Evolutionary conservation across 2,113 vertebrate genomes (phyloP).

Genomic region (Mellivora capensis): DNA sequence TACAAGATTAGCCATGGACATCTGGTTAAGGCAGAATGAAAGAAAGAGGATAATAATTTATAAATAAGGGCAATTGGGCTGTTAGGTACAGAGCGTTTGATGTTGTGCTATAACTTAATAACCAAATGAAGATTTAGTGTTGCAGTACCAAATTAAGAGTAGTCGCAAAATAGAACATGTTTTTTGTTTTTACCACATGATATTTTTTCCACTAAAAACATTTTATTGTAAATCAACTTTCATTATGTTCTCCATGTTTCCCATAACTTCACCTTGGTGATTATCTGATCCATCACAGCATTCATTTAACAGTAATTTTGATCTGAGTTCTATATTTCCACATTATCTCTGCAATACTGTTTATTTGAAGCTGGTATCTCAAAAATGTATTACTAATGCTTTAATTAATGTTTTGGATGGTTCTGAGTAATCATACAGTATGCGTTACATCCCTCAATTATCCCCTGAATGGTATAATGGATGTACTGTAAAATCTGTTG

Average conservation of each 20-base stretch:
- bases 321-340: slow-evolving; percentile 63
- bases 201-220: neutral
- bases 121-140: neutral
- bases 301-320: slow-evolving; percentile 70
- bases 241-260: slow-evolving; percentile 5
- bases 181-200: neutral
- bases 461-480: slow-evolving; percentile 61
- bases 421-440: slow-evolving; percentile 67
- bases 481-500: slow-evolving; percentile 64
- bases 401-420: slow-evolving; percentile 71
- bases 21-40: neutral
- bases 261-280: neutral
- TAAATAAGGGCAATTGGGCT: neutral
- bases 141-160: neutral
- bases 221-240: neutral
- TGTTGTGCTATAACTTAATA: neutral
- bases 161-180: neutral
- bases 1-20: neutral
- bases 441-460: slow-evolving; percentile 56
- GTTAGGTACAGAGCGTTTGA: neutral
- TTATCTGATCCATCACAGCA: neutral
- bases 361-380: slow-evolving; percentile 59
- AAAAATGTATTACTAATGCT: slow-evolving; percentile 37
- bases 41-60: neutral
- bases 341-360: slow-evolving; percentile 75